Percentiles rank a stretch among this genome's conserved stretches.
Conservation (phyloP, 2,888 invertebrate genomes). For the Orgyia antiqua region DNA sequence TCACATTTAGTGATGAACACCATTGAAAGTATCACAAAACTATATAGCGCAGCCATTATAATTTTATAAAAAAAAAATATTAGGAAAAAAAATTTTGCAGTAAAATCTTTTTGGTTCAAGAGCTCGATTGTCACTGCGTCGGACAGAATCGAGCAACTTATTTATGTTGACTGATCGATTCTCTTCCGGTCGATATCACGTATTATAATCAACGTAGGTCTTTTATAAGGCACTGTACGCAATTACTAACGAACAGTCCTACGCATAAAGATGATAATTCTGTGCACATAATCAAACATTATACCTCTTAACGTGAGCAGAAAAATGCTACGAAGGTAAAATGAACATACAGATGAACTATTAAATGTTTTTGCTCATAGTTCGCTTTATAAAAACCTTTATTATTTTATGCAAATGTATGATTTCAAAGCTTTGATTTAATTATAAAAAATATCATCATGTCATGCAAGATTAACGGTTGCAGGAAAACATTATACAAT, state of each 20-base stretch:
- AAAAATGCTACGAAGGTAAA: no score
- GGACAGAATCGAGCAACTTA: conserved; percentile 33
- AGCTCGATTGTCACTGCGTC: conserved; percentile 47
- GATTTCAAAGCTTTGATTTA: no score
- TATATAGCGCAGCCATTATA: conserved; percentile 40
- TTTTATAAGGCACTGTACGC: conserved; percentile 13
- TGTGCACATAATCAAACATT: neutral
- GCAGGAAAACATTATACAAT: no score
- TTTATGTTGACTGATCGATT: conserved; percentile 40
- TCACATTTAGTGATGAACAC: conserved; percentile 35
- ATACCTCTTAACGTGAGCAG: neutral
- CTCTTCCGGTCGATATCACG: conserved; percentile 17
- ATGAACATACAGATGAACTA: no score
- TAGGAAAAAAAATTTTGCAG: conserved; percentile 12
- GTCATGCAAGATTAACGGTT: no score
- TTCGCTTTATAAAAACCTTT: no score
- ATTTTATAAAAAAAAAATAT: conserved; percentile 4
- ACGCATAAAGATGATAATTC: conserved; percentile 12
- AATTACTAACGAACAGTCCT: conserved; percentile 10
- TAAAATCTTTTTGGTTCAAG: conserved; percentile 31
- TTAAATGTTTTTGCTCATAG: no score
- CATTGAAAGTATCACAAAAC: conserved; percentile 38
- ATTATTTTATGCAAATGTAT: no score
- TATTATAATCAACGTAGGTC: conserved; percentile 17
- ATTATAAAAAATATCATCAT: no score